phyloP scores from a whole-genome alignment of 1,140 invertebrate species.

The Leptinotarsa undecemlineata region DNA sequence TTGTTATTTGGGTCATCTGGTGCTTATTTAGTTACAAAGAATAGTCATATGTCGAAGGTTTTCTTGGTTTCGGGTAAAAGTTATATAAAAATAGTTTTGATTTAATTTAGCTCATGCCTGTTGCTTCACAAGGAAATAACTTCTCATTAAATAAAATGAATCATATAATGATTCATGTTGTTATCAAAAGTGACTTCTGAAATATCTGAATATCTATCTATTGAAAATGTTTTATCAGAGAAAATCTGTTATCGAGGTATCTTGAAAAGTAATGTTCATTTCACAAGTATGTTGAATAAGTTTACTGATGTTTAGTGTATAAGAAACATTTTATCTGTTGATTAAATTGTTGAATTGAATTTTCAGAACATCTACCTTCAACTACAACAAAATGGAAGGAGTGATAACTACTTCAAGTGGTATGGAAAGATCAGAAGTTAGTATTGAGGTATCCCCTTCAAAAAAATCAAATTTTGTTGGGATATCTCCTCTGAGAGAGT shows the following conservation, averaged over 20 bases:
- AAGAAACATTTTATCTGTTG: neutral
- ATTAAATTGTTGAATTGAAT: neutral
- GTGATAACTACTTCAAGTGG: slow-evolving; percentile 41
- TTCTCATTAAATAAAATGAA: too few species aligned
- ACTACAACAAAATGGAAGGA: slow-evolving; percentile 38
- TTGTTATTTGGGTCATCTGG: neutral
- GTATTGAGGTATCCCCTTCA: slow-evolving; percentile 29
- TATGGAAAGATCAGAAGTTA: slow-evolving; percentile 33
- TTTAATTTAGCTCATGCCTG: too few species aligned
- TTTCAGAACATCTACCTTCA: neutral
- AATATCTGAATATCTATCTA: neutral
- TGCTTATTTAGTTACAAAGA: neutral
- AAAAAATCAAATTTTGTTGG: slow-evolving; percentile 63
- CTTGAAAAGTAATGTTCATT: neutral
- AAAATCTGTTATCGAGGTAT: neutral
- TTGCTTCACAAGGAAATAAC: too few species aligned
- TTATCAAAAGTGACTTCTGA: too few species aligned
- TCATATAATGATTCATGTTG: too few species aligned
- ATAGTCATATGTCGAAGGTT: neutral
- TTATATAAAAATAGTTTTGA: too few species aligned
- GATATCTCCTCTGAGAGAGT: slow-evolving; percentile 44
- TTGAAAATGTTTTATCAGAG: neutral
- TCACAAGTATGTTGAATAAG: neutral
- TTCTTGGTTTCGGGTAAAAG: too few species aligned
- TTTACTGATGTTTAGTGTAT: neutral